A percentile compares a stretch with the other conserved stretches of the same genome.
Conservation (phyloP, 2,113 vertebrate genomes). For the Illadopsis cleaveri region DNA sequence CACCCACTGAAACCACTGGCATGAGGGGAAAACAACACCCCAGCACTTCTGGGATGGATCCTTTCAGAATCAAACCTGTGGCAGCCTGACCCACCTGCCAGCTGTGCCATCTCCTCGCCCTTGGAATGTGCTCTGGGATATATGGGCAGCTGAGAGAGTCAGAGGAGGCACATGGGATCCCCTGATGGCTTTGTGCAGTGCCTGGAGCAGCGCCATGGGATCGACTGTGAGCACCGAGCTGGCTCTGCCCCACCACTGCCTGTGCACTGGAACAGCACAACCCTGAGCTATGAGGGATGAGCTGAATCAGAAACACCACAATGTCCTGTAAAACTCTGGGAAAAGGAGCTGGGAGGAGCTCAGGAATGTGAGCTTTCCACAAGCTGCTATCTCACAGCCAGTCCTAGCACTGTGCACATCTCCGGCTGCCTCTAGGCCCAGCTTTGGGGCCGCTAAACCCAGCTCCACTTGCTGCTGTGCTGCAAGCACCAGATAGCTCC, state of each 20-base stretch:
- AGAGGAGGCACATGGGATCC: background rate
- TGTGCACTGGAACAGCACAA: rapidly evolving
- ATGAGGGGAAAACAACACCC: rapidly evolving
- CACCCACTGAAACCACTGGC: rapidly evolving
- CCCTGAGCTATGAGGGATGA: background rate
- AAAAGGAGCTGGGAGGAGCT: background rate
- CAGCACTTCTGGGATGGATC: rapidly evolving
- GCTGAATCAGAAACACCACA: rapidly evolving
- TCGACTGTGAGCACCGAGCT: rapidly evolving
- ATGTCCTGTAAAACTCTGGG: background rate
- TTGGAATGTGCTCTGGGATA: background rate
- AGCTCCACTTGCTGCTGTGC: background rate
- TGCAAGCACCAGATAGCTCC: background rate
- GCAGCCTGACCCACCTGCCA: background rate
- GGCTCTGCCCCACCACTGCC: background rate
- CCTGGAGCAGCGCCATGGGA: rapidly evolving
- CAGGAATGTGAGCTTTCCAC: background rate
- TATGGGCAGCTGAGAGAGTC: background rate
- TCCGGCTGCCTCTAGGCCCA: background rate
- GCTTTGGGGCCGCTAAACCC: background rate
- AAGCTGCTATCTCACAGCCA: background rate
- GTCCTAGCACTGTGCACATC: rapidly evolving
- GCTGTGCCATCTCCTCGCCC: background rate
- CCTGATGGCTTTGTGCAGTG: rapidly evolving
- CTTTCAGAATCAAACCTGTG: background rate